Base-by-base conservation (phyloP, 2,113 vertebrate genomes). In the Neoarius graeffei region DNA sequence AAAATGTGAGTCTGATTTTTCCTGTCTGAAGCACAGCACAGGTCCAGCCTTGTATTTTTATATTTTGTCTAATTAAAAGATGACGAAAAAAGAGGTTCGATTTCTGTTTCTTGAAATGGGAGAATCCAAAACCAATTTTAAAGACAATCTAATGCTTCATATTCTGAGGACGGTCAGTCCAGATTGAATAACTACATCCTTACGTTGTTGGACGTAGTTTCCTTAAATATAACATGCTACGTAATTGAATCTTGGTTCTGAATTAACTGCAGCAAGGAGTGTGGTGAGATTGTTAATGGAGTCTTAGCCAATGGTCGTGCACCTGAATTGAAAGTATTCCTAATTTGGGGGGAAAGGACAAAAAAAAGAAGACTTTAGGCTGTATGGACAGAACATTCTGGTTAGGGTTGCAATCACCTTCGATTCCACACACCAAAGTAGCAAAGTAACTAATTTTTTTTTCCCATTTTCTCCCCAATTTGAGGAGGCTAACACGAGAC, bases 61-160 rank as follows among this genome's bases (percentile, higher is more conserved):
- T 95, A 95, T 92, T 92, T 94, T 94, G 93, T 94, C 93, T 94
- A 93, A 94, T 92, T 94, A 94, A 95, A 95, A 88, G 88, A 93
- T 92, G 92, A 93, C 89, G 94, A 92, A 89, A 94, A 93, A 92
- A 90, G 88, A 8, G n/a, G 54, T 42, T 81, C 42, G 2, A 59
- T 81, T 35, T 81, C 56, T 19, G 5, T 59, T 81, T 81, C 9
- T 56, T 80, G 52, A 17, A 57, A 80, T 23, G 19, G 35, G 19
- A 48, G 4, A 8, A 76, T 7, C 7, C 13, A 20, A 50, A 50
- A 50, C 20, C 25, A 73, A 42, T 71, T 35, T 30, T 6, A 30
- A 74, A 50, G 35, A 50, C 5, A 76, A 25, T 3, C 6, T 56
- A 27, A 56, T 54, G 13, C 8, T 20, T 74, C 4, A 62, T 42